Base-by-base conservation (phyloP, 2,113 vertebrate species). In the Sorex fumeus region DNA sequence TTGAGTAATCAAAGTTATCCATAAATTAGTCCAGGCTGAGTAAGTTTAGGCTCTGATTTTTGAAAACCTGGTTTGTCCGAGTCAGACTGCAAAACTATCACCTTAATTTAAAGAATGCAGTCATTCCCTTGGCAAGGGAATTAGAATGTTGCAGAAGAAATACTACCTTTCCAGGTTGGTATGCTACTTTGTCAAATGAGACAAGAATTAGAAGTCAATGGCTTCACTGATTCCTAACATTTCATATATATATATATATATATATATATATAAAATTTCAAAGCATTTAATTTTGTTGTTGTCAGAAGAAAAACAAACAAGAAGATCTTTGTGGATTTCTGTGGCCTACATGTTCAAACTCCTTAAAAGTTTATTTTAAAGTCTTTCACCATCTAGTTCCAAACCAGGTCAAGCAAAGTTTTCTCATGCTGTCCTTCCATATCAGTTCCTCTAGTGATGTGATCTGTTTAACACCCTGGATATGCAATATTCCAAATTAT, bases 111-210 rank as follows among this genome's bases (percentile, higher is more conserved):
- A 70, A 92, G 16, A 86, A 72, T 6, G 21, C 10, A 72, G 25
- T 60, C 19, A 83, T 75, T 47, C 71, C 34, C 60, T 71, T 32
- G 60, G 28, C n/a, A n/a, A 90, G 81, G 16, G 45, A 83, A 32
- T 57, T 53, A 78, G 76, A 83, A 93, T 78, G 21, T 72, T 86
- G 60, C 60, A 81, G 53, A 86, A 72, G 77, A 95, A 90, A 77
- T 60, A 69, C 21, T 74, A 79, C 53, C 53, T 90, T 30, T 62
- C 43, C 32, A n/a, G 13, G 8, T 64, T 88, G 76, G 27, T 60
- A 12, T 43, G 75, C 71, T 32, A 82, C 30, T 84, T 90, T 84
- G 12, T 75, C 70, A 77, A 66, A 71, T 87, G 32, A 94, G 18
- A 84, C 18, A 34, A 45, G 28, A 21, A 27, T 36, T 74, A 70